Evolutionary conservation across 2,797 vertebrate genomes (phyloP), one percentile per base, ranked within the genome.

Genomic region (Amazonetta brasiliensis): DNA sequence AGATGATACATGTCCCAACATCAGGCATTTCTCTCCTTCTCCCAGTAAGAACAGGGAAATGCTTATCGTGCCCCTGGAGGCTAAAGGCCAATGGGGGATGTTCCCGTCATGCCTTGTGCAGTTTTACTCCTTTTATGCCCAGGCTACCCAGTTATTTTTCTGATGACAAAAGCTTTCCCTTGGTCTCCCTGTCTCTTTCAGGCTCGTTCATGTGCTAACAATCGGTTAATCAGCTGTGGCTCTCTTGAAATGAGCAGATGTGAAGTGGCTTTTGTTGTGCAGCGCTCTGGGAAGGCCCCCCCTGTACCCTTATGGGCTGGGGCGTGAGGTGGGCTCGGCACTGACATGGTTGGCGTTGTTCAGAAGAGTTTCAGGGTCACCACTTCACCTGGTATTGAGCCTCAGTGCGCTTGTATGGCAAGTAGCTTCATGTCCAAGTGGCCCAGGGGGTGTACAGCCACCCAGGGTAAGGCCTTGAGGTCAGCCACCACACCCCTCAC

Each of bases 111-210:
- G 89, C 95, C 63, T 52, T 30, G 46, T 79, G 80, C 71, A 76
- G 90, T 75, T 90, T 87, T 82, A 52, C 37, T 76, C 73, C 88
- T 74, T 92, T 85, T 39, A 87, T 67, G 30, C 69, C 89, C 43
- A 19, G 37, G 15, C 64, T 54, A 71, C 77, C 15, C n/a, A 50
- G 55, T 80, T 89, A 82, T 93, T 92, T 87, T 89, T 84, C 59
- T 2, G 6, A 52, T 46, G 39, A 76, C 75, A 93, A 73, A 86
- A 75, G 84, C 89, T 91, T 91, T 90, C n/a, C 77, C 90, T 59
- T 79, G 44, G n/a, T 95, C 63, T 93, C 83, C 60, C 69, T 80
- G 78, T 96, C 79, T 84, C 75, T 95, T 90, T 95, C 90, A 93
- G 84, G 81, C 67, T 91, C 88, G 75, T 68, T 91, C 92, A 92